A percentile compares a stretch with the other conserved stretches of the same genome.
These are phyloP conservation scores for Drosophila ambigua DNA, from an alignment of 1,140 invertebrate species.

Conservation along the genomic window DNA sequence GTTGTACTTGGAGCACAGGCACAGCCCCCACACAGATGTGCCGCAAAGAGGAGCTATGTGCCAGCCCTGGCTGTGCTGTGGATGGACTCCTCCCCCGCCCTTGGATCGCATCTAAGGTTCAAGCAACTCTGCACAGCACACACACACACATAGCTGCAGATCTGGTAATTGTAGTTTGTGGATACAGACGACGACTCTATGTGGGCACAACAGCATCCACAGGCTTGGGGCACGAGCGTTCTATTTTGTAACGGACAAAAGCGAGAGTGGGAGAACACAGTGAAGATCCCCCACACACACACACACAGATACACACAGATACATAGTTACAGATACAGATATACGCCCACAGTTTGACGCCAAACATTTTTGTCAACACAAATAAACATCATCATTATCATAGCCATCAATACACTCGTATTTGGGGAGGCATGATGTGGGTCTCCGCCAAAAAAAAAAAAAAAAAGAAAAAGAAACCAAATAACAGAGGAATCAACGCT, in stretches of 20 bases:
- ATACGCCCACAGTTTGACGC: constrained; percentile 25
- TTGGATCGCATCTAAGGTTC: constrained; percentile 64
- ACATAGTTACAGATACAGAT: background rate
- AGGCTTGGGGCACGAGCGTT: constrained; percentile 14
- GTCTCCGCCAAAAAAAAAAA: constrained; percentile 20
- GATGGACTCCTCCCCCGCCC: constrained; percentile 11
- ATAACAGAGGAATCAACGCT: constrained; percentile 25
- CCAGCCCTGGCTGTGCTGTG: constrained; percentile 26
- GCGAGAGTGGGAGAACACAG: constrained; percentile 2
- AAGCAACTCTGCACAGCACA: constrained; percentile 56
- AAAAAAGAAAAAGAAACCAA: constrained; percentile 23
- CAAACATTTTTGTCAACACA: constrained; percentile 77
- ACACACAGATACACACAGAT: constrained; percentile 6
- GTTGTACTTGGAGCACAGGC: constrained; percentile 23
- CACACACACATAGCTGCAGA: constrained; percentile 2
- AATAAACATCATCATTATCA: constrained; percentile 74
- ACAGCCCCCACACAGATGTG: constrained; percentile 66
- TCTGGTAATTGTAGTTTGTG: constrained; percentile 33
- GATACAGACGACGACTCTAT: constrained; percentile 28
- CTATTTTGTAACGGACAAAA: constrained; percentile 73
- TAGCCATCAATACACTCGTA: constrained; percentile 41
- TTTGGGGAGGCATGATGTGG: background rate
- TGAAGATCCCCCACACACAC: background rate
- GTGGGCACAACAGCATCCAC: constrained; percentile 49
- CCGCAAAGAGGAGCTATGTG: constrained; percentile 43